Evolutionary conservation across 2,888 invertebrate genomes (phyloP), one percentile per base, ranked within the genome.

Genomic region (Ceratothoa steindachneri): DNA sequence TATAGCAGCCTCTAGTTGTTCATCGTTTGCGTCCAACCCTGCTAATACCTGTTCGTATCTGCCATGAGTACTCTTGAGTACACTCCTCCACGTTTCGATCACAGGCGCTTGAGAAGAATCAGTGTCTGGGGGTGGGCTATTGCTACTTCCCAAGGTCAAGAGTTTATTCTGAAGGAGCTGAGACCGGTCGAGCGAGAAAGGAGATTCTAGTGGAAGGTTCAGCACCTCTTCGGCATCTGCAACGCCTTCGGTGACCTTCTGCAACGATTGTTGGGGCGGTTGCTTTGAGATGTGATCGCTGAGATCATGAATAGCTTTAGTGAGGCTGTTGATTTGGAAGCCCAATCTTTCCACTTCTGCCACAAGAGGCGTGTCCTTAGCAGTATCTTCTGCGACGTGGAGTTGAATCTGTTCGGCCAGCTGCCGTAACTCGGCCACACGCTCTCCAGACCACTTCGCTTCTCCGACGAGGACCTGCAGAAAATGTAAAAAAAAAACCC

Each of bases 1-100:
- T n/a, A 79, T 29, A 4, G 79, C 79, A n/a, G 79, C 79, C 7
- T 69, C 74, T 24, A 79, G 74, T 67, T 79, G 79, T 19, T 79
- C 72, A 52, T 79, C 76, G 67, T 77, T 72, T 19, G 64, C 76
- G n/a, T 71, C 69, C n/a, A 79, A 72, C n/a, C 79, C 79, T 41
- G 74, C 76, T 28, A 79, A 70, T 22, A 79, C 79, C 69, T 79
- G 76, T 29, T 79, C 69, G 53, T 79, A 79, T 24, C 76, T 71
- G n/a, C 64, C 41, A 60, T 76, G 73, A 15, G 79, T 79, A 27
- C 74, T 72, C 28, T 76, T 73, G 27, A 79, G 67, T 24, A 76
- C 79, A 12, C 66, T 41, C 60, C 74, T 76, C 79, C 79, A 79
- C 3, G 74, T 71, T 27, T 75, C 72, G 27, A 76, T 64, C 19